Evolutionary conservation across 2,888 invertebrate genomes (phyloP).

Genomic region (Sarcophaga carnaria): DNA sequence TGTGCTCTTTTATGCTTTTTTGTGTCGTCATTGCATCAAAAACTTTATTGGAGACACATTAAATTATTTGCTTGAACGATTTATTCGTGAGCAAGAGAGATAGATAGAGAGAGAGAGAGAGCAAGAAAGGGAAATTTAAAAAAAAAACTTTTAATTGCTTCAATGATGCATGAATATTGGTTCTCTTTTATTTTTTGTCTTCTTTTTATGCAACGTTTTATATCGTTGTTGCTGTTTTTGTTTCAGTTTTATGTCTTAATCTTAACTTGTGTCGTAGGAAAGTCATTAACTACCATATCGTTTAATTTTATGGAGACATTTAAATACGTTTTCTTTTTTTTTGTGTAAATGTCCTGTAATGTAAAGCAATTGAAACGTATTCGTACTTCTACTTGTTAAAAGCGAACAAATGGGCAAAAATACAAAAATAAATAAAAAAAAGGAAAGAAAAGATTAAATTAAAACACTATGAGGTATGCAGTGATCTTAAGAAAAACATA

Average conservation of each 20-base stretch:
- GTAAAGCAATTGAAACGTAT: too few relatives aligned
- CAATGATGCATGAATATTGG: slow-evolving; percentile 69
- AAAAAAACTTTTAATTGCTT: slow-evolving; percentile 69
- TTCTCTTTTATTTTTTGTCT: slow-evolving; percentile 30
- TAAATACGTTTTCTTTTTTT: neutral
- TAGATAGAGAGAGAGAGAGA: too few relatives aligned
- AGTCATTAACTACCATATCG: slow-evolving; percentile 36
- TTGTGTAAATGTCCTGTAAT: too few relatives aligned
- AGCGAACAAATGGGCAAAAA: too few relatives aligned
- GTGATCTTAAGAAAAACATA: too few relatives aligned
- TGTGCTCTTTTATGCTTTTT: neutral
- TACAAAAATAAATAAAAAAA: too few relatives aligned
- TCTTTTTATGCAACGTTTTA: neutral
- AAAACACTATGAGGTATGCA: too few relatives aligned
- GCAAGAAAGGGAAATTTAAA: neutral
- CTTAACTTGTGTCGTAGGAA: neutral
- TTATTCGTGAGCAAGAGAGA: slow-evolving; percentile 1
- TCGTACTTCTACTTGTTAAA: too few relatives aligned
- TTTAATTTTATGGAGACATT: neutral
- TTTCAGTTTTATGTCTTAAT: neutral
- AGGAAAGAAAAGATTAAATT: too few relatives aligned
- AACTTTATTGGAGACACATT: slow-evolving; percentile 57
- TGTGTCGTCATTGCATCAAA: slow-evolving; percentile 46
- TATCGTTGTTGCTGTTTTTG: neutral
- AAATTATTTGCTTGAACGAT: slow-evolving; percentile 54